Evolutionary conservation across 2,888 invertebrate genomes (phyloP).

Genomic region (Peribatodes rhomboidaria): DNA sequence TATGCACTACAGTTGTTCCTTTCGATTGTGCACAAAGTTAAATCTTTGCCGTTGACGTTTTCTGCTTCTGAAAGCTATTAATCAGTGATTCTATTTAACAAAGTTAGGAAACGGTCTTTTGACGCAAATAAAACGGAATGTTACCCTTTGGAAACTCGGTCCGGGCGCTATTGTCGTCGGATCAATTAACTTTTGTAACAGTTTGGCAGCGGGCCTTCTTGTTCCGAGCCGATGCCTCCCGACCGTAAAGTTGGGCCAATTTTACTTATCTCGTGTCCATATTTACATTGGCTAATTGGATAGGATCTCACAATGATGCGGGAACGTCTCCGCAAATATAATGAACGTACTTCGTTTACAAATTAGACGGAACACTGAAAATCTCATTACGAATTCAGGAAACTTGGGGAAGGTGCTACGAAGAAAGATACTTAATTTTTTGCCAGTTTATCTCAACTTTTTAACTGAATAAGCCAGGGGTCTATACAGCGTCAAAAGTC

Average conservation of each 20-base stretch:
- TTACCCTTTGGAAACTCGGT: constrained; percentile 54
- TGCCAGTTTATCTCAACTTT: constrained; percentile 25
- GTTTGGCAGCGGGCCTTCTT: constrained; percentile 57
- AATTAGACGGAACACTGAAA: constrained; percentile 15
- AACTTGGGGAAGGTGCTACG: constrained; percentile 16
- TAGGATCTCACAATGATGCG: constrained; percentile 33
- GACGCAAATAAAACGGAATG: constrained; percentile 62
- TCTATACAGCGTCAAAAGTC: constrained; percentile 19
- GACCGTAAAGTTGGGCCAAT: constrained; percentile 53
- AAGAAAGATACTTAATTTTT: constrained; percentile 17
- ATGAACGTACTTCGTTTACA: constrained; percentile 9
- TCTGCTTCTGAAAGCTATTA: constrained; percentile 58
- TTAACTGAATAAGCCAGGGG: constrained; percentile 24
- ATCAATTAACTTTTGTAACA: constrained; percentile 65
- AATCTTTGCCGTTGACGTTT: constrained; percentile 57
- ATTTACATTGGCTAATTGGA: constrained; percentile 48
- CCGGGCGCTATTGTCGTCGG: constrained; percentile 56
- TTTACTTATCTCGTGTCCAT: constrained; percentile 53
- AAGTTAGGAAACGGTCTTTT: constrained; percentile 59
- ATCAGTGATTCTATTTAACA: constrained; percentile 63
- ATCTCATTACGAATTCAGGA: constrained; percentile 20
- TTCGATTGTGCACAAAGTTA: constrained; percentile 55
- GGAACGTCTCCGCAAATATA: constrained; percentile 23
- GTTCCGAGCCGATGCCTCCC: constrained; percentile 53
- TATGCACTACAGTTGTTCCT: constrained; percentile 51